Conservation (phyloP, 2,113 vertebrate genomes). For the Cochlearius cochlearius region DNA sequence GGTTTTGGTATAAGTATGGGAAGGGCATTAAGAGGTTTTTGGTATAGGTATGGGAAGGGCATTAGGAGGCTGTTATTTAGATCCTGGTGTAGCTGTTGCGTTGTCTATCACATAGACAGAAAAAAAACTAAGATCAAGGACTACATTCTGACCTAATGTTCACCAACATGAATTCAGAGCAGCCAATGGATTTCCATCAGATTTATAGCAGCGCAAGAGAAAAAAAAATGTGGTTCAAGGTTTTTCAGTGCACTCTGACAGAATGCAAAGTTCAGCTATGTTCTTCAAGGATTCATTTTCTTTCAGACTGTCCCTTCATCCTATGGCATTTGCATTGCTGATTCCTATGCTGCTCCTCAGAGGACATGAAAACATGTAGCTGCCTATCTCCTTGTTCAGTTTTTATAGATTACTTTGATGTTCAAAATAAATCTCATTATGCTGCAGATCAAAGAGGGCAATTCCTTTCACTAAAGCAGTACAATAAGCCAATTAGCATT, state of each 20-base stretch:
- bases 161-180: neutral
- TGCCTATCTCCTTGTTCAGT: slow-evolving; percentile 41
- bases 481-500: slow-evolving; percentile 59
- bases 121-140: neutral
- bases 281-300: neutral
- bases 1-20: neutral
- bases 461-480: slow-evolving; percentile 56
- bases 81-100: neutral
- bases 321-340: slow-evolving; percentile 11
- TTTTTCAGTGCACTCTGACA: neutral
- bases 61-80: neutral
- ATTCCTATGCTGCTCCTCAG: neutral
- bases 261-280: slow-evolving; percentile 25
- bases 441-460: slow-evolving; percentile 63
- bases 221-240: neutral
- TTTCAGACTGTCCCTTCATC: slow-evolving; percentile 13
- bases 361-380: slow-evolving; percentile 40
- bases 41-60: neutral
- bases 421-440: slow-evolving; percentile 71
- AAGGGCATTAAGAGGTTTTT: neutral
- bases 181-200: neutral
- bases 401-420: slow-evolving; percentile 73
- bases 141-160: neutral
- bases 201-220: neutral
- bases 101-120: neutral